These are phyloP conservation scores for Rhodinocichla rosea DNA, from an alignment of 2,113 vertebrate genomes.

Conservation along the genomic window DNA sequence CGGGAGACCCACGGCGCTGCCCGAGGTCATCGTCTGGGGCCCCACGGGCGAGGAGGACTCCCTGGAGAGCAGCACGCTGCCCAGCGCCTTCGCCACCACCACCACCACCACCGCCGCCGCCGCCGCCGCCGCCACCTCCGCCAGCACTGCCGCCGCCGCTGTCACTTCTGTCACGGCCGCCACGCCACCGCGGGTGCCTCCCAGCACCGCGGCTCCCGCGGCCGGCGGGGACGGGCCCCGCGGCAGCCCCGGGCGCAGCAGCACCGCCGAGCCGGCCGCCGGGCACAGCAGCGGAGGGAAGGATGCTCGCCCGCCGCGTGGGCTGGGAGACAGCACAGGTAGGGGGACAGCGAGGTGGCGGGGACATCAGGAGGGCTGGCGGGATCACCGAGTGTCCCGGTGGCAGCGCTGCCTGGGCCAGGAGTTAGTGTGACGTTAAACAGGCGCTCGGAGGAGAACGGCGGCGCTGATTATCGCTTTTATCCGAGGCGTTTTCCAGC, in stretches of 20 bases:
- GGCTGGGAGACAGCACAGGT: conserved; percentile 79
- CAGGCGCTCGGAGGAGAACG: background rate
- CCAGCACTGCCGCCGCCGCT: background rate
- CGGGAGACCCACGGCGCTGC: conserved; percentile 54
- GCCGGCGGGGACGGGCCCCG: background rate
- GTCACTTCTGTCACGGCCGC: background rate
- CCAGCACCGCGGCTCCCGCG: conserved; percentile 12
- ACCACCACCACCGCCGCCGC: background rate
- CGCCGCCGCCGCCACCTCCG: background rate
- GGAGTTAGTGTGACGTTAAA: background rate
- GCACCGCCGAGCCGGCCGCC: conserved; percentile 68
- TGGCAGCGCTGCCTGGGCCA: background rate
- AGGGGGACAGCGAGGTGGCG: fast-evolving
- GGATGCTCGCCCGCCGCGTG: conserved; percentile 62
- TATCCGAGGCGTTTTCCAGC: background rate
- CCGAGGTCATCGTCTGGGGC: conserved; percentile 78
- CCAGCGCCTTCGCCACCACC: conserved; percentile 42
- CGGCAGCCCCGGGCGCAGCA: conserved; percentile 35
- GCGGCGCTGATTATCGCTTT: background rate
- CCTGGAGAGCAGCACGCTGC: conserved; percentile 64
- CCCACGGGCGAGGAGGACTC: conserved; percentile 75
- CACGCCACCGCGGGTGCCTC: conserved; percentile 33
- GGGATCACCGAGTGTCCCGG: fast-evolving
- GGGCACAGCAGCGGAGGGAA: conserved; percentile 59
- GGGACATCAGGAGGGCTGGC: background rate